Evolutionary conservation across 2,797 vertebrate species (phyloP), one percentile per base, ranked within the genome.

Genomic region (Lycodopsis pacificus): DNA sequence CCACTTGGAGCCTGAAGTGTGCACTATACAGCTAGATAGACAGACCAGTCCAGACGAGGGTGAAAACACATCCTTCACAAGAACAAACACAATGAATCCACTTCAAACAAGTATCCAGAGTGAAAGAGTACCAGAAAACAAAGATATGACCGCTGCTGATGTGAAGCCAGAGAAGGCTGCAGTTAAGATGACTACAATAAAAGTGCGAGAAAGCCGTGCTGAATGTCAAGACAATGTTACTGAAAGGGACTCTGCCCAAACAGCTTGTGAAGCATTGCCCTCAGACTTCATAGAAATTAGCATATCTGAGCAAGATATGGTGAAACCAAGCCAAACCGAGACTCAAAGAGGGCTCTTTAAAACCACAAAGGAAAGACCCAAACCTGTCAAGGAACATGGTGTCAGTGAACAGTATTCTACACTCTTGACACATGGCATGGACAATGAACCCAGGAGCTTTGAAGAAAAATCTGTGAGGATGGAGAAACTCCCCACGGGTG

Each of bases 221-320:
- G 32, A 62, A 51, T 0, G 14, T 38, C 69, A 61, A 64, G 20
- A 58, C 13, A 13, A n/a, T 7, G 2, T 65, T 0, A 1, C 54
- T 74, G 25, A 36, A 27, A 46, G 1, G 34, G 77, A 81, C 32
- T 38, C 30, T 61, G 10, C 20, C 20, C 48, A 49, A 49, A 20
- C 19, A 3, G 10, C 48, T 42, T 42, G 40, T 22, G 48, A 49
- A 49, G 1, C 5, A 44, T 27, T 14, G n/a, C 9, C 58, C 19
- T 15, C 46, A 51, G 48, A 81, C 46, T 58, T 63, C 14, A 64
- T 82, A 53, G 76, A 83, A 63, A 79, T 77, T 32, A 46, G 42
- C 7, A 13, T 77, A 5, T 61, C 74, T 57, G 77, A 81, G 27
- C 17, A 77, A 72, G 69, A 67, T 4, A 27, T 46, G 3, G 5